Evolutionary conservation across 53 echinoderm and acorn worm genomes (phyloP).

Genomic region (Antedon mediterranea): DNA sequence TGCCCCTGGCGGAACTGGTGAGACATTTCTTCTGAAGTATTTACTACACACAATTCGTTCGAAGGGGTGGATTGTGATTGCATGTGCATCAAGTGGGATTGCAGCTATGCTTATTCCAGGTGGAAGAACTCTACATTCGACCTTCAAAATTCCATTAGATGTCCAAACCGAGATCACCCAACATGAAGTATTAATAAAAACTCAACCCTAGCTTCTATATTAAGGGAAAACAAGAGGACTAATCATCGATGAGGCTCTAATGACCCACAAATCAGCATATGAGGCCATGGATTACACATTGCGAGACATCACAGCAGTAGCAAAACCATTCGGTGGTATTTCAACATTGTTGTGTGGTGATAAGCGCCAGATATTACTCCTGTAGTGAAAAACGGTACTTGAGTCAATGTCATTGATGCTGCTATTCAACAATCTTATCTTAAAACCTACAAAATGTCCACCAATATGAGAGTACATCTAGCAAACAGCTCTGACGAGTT

Average conservation of each 20-base stretch:
- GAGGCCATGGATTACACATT: not conserved
- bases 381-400: not conserved
- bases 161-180: not conserved
- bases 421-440: constrained; percentile 17
- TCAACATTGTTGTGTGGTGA: not conserved
- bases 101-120: not conserved
- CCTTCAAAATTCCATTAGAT: not conserved
- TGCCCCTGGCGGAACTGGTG: not conserved
- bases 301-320: not conserved
- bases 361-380: not conserved
- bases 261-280: not conserved
- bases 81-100: not conserved
- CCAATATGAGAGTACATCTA: constrained; percentile 32
- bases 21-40: not conserved
- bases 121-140: not conserved
- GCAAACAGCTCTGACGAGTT: no score
- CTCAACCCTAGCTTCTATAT: not conserved
- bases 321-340: not conserved
- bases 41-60: not conserved
- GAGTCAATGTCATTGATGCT: not conserved
- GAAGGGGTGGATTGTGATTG: no score
- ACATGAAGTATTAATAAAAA: not conserved
- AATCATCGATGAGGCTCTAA: not conserved
- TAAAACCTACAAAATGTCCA: constrained; percentile 4
- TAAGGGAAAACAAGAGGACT: not conserved